These are phyloP conservation scores for Melieria crassipennis DNA, from an alignment of 2,888 invertebrate genomes.

Conservation along the genomic window DNA sequence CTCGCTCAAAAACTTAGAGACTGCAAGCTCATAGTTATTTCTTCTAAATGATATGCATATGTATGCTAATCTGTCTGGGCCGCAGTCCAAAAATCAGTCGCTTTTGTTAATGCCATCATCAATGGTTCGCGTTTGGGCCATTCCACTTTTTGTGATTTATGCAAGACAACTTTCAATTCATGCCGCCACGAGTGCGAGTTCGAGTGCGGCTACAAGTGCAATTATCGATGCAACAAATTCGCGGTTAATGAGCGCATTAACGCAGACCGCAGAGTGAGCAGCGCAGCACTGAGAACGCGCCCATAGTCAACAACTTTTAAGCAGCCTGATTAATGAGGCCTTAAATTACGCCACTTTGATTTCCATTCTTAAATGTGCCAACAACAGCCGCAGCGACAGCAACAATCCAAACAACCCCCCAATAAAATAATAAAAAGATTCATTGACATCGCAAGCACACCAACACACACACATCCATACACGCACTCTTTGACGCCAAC, in stretches of 20 bases:
- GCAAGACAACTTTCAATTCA: neutral
- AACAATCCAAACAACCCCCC: constrained; percentile 39
- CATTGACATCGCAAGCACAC: constrained; percentile 53
- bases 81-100: no score
- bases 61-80: neutral
- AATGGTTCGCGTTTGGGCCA: no score
- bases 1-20: no score
- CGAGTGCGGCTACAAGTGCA: constrained; percentile 22
- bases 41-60: neutral
- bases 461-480: neutral
- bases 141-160: no score
- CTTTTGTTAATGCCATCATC: no score
- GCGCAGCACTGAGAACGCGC: constrained; percentile 33
- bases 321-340: constrained; percentile 60
- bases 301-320: constrained; percentile 42
- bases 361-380: constrained; percentile 55
- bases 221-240: constrained; percentile 57
- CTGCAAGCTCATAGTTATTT: no score
- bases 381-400: constrained; percentile 34
- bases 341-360: constrained; percentile 63
- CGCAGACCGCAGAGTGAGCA: constrained; percentile 32
- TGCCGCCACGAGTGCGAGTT: neutral
- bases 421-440: constrained; percentile 42
- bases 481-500: no score
- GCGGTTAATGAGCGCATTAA: constrained; percentile 54